Base-by-base conservation (phyloP, 2,888 invertebrate genomes). In the Heliconius hortense region DNA sequence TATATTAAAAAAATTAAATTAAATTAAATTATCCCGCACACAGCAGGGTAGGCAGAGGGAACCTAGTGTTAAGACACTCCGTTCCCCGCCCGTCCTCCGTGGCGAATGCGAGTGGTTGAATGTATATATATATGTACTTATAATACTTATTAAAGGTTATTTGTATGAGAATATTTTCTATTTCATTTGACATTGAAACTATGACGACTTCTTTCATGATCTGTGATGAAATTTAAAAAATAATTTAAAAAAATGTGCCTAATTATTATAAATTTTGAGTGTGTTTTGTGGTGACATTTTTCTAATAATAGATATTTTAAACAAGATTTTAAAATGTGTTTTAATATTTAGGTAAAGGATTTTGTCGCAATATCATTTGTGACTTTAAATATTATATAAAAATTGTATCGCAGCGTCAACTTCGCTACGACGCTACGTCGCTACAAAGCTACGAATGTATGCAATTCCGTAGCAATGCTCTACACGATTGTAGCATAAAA, bases 361-460 rank as follows among this genome's bases (percentile, higher is more conserved):
- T 13, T 43, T 43, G 13, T 43, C 43, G 13, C 4, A 43, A 43
- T 43, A 43, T 43, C 43, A 43, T 43, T 53, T 53, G 62, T 62
- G 15, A 8, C 11, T 28, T 31, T 69, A 11, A 70, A 59, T 56
- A 24, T 70, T 35, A 35, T 24, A 35, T 31, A 35, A 60, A 10
- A 39, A 70, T 70, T 39, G 15, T 35, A 24, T 60, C 1, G 35
- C 31, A 13, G 24, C 35, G 35, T 35, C 21, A 39, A 59, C 18
- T 15, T 18, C 26, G 56, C 70, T 70, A 26, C 35, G 59, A 21
- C 10, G 21, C 70, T 70, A 35, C 8, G 59, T 21, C 26, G 35
- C 59, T 35, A 39, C 39, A 35, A 31, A n/a, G n/a, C 70, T 70
- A 59, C 59, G 69, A 56, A 56, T 70, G 69, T 59, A 70, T 59